A percentile compares a stretch with the other conserved stretches of the same genome.
phyloP scores from a whole-genome alignment of 2,888 invertebrate species.

The Stomorhina lunata region DNA sequence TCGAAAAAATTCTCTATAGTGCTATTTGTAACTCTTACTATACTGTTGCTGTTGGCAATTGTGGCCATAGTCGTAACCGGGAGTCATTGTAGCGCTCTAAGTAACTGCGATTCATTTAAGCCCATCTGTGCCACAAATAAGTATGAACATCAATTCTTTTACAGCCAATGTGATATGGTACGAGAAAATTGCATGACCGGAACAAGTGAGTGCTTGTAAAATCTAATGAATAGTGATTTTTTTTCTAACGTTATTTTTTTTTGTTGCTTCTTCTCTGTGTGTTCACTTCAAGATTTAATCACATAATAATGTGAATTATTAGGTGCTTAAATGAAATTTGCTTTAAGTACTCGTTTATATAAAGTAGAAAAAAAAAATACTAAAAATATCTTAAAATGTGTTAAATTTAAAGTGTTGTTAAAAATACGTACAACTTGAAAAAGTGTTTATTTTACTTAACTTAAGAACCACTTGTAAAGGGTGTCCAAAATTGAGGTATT shows the following conservation, averaged over 20 bases:
- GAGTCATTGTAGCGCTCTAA: conserved; percentile 62
- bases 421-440: no score
- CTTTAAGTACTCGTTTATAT: neutral
- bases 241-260: neutral
- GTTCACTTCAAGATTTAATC: conserved; percentile 5
- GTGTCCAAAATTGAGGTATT: no score
- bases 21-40: conserved; percentile 31
- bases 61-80: conserved; percentile 54
- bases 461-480: no score
- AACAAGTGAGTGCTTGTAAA: conserved; percentile 69
- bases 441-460: no score
- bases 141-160: conserved; percentile 76
- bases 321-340: neutral
- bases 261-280: neutral
- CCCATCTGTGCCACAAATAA: conserved; percentile 73
- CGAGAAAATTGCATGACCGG: conserved; percentile 75
- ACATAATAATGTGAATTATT: conserved; percentile 5
- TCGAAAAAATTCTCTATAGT: conserved; percentile 47
- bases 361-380: neutral
- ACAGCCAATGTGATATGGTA: conserved; percentile 76
- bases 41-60: conserved; percentile 52
- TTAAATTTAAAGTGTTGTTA: neutral
- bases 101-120: conserved; percentile 72
- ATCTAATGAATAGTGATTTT: conserved; percentile 2
- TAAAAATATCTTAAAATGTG: neutral